phyloP scores from a whole-genome alignment of 2,888 invertebrate species.

The Osmoderma eremita region DNA sequence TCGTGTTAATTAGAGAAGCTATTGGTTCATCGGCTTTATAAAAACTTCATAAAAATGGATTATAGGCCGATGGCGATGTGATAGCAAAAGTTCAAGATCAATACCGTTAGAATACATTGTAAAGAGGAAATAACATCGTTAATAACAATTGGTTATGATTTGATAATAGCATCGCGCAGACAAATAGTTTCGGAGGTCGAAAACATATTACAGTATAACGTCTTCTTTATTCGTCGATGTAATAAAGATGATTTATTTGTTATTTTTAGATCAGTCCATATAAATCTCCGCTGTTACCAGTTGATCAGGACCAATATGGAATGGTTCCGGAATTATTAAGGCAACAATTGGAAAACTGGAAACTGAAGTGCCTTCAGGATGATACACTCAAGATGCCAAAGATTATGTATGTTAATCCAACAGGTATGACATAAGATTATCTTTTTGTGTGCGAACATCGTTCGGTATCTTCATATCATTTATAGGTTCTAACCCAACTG shows the following conservation, averaged over 20 bases:
- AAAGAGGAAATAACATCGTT: constrained; percentile 10
- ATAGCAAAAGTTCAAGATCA: constrained; percentile 18
- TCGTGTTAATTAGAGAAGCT: not conserved
- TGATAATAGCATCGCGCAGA: not conserved
- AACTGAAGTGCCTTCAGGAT: constrained; percentile 59
- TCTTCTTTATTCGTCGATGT: not conserved
- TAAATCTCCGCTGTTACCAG: constrained; percentile 71
- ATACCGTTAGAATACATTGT: not conserved
- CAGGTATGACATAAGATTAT: constrained; percentile 55
- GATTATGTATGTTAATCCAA: constrained; percentile 78
- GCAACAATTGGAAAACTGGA: constrained; percentile 67
- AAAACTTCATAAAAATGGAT: constrained; percentile 14
- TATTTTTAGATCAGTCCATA: constrained; percentile 74
- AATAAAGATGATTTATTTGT: constrained; percentile 7
- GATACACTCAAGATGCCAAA: constrained; percentile 72
- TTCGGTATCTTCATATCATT: not conserved
- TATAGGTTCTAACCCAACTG: constrained; percentile 78
- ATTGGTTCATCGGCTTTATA: not conserved
- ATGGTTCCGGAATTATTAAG: constrained; percentile 71
- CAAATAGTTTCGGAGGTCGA: not conserved
- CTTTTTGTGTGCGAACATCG: not conserved
- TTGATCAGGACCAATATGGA: constrained; percentile 77
- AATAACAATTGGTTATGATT: constrained; percentile 12
- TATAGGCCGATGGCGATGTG: not conserved
- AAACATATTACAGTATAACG: not conserved